Evolutionary conservation across 2,888 invertebrate genomes (phyloP).

Genomic region (Drosophila anceps): DNA sequence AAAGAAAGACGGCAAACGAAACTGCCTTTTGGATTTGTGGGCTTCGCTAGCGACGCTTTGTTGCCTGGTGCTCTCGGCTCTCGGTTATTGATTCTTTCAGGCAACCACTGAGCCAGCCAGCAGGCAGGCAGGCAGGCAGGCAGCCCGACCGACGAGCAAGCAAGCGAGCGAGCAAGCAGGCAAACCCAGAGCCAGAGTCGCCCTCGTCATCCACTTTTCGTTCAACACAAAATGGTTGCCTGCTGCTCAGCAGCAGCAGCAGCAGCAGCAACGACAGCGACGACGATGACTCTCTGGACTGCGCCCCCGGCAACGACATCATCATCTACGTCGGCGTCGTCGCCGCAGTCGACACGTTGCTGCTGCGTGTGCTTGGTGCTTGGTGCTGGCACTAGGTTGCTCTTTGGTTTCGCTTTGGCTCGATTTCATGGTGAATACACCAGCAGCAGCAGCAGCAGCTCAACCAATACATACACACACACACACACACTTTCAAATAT

Average conservation of each 20-base stretch:
- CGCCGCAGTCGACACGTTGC: constrained; percentile 60
- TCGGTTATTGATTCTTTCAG: constrained; percentile 71
- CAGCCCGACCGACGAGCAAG: constrained; percentile 18
- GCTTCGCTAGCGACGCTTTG: constrained; percentile 75
- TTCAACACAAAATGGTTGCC: constrained; percentile 72
- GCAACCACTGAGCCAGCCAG: constrained; percentile 38
- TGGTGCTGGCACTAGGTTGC: constrained; percentile 56
- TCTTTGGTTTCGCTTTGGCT: constrained; percentile 77
- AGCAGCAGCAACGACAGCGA: constrained; percentile 16
- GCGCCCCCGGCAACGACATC: constrained; percentile 77
- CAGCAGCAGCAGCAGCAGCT: constrained; percentile 32
- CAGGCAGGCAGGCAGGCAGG: constrained; percentile 28
- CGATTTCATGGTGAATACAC: constrained; percentile 76
- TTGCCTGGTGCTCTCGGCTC: constrained; percentile 50
- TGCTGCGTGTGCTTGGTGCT: constrained; percentile 64
- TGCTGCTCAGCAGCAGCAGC: too few relatives aligned
- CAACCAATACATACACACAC: constrained; percentile 46
- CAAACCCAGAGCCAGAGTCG: constrained; percentile 43
- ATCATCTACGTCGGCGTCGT: constrained; percentile 59
- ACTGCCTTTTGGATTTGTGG: constrained; percentile 62
- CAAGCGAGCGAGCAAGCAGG: constrained; percentile 25
- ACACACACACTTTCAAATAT: constrained; percentile 14
- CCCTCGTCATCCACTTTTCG: constrained; percentile 62
- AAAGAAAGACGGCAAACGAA: constrained; percentile 34
- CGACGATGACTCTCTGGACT: constrained; percentile 55